A percentile compares a stretch with the other conserved stretches of the same genome.
Conservation (phyloP, 2,888 invertebrate genomes). For the Acanthopleura granulata region DNA sequence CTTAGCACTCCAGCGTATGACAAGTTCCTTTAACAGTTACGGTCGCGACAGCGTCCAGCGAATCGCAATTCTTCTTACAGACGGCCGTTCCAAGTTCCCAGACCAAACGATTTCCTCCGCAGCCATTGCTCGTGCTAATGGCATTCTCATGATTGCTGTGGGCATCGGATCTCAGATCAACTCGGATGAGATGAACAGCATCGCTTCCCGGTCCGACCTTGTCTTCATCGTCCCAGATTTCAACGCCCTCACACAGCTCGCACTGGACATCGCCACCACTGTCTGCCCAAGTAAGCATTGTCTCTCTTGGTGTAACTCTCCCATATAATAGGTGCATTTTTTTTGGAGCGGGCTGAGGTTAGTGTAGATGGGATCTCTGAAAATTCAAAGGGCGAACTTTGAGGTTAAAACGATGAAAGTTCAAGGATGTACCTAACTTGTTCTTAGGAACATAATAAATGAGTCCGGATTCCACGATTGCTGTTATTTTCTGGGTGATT, state of each 20-base stretch:
- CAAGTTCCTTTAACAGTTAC: not conserved
- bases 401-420: no score
- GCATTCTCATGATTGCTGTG: not conserved
- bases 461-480: no score
- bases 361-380: no score
- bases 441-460: no score
- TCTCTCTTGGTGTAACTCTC: no score
- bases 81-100: not conserved
- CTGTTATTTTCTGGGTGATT: no score
- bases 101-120: not conserved
- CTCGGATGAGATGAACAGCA: not conserved
- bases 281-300: not conserved
- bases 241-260: not conserved
- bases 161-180: constrained; percentile 13
- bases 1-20: not conserved
- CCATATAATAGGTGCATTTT: no score
- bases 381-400: no score
- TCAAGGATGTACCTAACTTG: no score
- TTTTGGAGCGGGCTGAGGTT: no score
- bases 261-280: constrained; percentile 2
- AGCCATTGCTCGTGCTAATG: not conserved
- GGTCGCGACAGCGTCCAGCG: not conserved
- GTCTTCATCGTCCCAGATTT: not conserved
- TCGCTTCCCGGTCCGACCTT: not conserved
- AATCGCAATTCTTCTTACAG: constrained; percentile 4